These are phyloP conservation scores for Loxodonta africana DNA, from an alignment of 2,113 vertebrate genomes.

Conservation along the genomic window DNA sequence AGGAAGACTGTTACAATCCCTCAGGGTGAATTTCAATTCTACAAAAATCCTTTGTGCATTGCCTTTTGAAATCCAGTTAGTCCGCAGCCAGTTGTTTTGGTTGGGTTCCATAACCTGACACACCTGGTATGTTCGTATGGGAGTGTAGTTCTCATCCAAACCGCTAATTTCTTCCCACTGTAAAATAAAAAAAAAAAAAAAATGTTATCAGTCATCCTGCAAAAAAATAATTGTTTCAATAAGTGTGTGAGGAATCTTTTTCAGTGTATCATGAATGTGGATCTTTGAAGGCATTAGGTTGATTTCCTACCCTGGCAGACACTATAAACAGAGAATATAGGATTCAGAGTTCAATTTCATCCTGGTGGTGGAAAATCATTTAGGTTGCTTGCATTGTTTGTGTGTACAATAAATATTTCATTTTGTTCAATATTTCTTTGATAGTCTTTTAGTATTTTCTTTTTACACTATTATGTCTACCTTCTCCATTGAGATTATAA, in stretches of 20 bases:
- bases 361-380: neutral
- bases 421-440: constrained; percentile 19
- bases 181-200: constrained; percentile 85
- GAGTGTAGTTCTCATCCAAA: constrained; percentile 99
- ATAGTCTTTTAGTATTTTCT: neutral
- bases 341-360: neutral
- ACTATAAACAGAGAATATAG: neutral
- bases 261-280: neutral
- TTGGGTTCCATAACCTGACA: constrained; percentile 99
- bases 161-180: constrained; percentile 99
- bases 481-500: neutral
- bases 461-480: constrained; percentile 21
- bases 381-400: neutral
- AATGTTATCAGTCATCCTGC: constrained; percentile 78
- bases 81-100: constrained; percentile 99
- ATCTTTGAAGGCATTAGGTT: neutral
- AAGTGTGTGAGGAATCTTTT: neutral
- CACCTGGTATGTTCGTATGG: constrained; percentile 99
- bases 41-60: constrained; percentile 99
- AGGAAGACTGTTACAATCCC: constrained; percentile 99
- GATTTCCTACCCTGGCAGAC: neutral
- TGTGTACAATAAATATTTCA: constrained; percentile 27
- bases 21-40: constrained; percentile 99
- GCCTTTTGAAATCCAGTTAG: constrained; percentile 99
- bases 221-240: neutral